A percentile compares a stretch with the other conserved stretches of the same genome.
These are phyloP conservation scores for Chunga burmeisteri DNA, from an alignment of 2,113 vertebrate genomes.

Conservation along the genomic window DNA sequence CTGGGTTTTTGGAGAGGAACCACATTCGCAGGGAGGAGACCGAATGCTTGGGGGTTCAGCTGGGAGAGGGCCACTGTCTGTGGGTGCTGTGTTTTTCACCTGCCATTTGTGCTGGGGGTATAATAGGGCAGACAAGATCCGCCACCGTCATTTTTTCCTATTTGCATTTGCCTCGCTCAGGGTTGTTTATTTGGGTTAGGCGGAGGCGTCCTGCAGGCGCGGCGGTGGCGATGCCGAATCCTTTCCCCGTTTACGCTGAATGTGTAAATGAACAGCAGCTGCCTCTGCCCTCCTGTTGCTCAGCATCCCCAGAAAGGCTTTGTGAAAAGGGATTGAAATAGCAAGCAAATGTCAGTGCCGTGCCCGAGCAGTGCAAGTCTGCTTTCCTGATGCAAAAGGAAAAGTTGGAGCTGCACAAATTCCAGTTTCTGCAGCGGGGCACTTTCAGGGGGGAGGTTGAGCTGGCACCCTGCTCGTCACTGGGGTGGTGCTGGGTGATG, in stretches of 20 bases:
- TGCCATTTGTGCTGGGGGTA: not conserved
- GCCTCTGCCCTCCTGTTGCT: constrained; percentile 44
- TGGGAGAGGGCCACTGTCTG: not conserved
- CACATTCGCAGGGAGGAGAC: not conserved
- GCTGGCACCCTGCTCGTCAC: not conserved
- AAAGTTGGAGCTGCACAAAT: not conserved
- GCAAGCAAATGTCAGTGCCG: not conserved
- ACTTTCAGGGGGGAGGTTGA: not conserved
- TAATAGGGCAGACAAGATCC: not conserved
- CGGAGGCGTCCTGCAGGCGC: not conserved
- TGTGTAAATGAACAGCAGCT: constrained; percentile 33
- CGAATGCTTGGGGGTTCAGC: not conserved
- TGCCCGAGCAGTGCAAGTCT: not conserved
- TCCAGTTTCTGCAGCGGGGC: accelerated
- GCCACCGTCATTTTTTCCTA: not conserved
- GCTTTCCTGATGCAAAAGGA: not conserved
- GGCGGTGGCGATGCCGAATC: not conserved
- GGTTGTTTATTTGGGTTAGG: constrained; percentile 9
- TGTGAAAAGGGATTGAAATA: not conserved
- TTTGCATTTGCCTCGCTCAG: not conserved
- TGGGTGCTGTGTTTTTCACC: not conserved
- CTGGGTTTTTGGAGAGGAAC: not conserved
- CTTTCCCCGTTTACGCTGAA: not conserved
- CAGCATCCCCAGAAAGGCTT: not conserved
- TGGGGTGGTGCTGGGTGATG: not conserved